Evolutionary conservation across 2,888 invertebrate species (phyloP), one percentile per base, ranked within the genome.

Genomic region (Cephus nigrinus): DNA sequence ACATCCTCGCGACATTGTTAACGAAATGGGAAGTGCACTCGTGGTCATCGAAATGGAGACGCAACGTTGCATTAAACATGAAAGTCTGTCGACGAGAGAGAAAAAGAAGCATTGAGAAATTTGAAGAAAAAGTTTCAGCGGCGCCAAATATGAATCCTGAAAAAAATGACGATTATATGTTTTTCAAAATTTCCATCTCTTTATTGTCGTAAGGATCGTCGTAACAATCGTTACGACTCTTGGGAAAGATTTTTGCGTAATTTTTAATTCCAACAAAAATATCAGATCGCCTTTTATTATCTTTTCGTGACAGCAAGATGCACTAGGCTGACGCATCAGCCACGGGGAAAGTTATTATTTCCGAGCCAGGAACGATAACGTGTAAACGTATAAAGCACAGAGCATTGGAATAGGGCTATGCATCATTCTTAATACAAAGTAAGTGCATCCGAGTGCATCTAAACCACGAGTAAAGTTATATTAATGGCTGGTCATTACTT

Each of bases 341-440:
- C 55, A 55, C 55, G 55, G 15, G 55, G 55, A 55, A 55, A 55
- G 55, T 55, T 55, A 55, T 23, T 55, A 55, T 55, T 55, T 55
- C 55, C 23, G 15, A 55, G 55, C 23, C 55, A 23, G 55, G 55
- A 55, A 55, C 23, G 55, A 55, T 55, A 55, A 23, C 55, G 55
- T 23, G 55, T 55, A 55, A 55, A 55, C 15, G 23, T 55, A 55
- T 55, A 55, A 55, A 15, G 55, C 23, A 55, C 23, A 55, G 55
- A 23, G 55, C 55, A 55, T 23, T 55, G 69, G 33, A 74, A 74
- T 72, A 68, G 36, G 73, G 72, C 76, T 32, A 69, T 76, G 76
- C 76, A 36, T 78, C 78, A 78, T 76, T 74, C 73, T 76, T 68
- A 69, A 31, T 69, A 34, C 35, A 30, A 78, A 69, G 73, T 76